Base-by-base conservation (phyloP, 2,797 vertebrate genomes). In the Gadopsis marmoratus region DNA sequence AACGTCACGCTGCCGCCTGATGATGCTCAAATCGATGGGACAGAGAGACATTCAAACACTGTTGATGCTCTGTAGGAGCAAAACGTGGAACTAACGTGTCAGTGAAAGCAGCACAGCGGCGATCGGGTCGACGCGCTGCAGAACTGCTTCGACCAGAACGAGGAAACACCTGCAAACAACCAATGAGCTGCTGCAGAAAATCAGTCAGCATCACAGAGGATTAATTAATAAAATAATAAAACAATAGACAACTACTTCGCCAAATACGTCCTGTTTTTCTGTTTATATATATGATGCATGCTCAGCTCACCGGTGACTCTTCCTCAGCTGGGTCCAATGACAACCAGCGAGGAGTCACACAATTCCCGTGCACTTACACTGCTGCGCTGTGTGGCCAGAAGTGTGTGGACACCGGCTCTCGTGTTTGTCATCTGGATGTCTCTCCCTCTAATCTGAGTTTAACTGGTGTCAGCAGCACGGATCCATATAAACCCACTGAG, bases 281-380 rank as follows among this genome's bases (percentile, higher is more conserved):
- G 26, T 26, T 26, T 26, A 26, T 26, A 26, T 26, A 26, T 26
- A 26, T 26, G 26, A 26, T 26, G 26, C 26, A 26, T 26, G 26
- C 26, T 26, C 26, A 26, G 26, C 54, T 71, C 43, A 23, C 63
- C 83, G 85, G 78, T 86, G 82, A 88, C 71, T 43, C 62, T 5
- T n/a, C 80, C 45, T 76, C 71, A 59, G 78, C 79, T n/a, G 63
- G 58, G 69, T 58, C 63, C 35, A 62, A 58, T 72, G 50, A 79
- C 23, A 84, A 6, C 29, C 5, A 47, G 23, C 29, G 9, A n/a
- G 39, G 9, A 70, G 60, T 23, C 53, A 8, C 53, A 16, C 5
- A 33, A 33, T 33, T 7, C 33, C 33, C 33, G 3, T 33, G 33
- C 5, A 33, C 33, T 26, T 33, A 33, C 33, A 33, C 33, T 33